Evolutionary conservation across 1,140 invertebrate species (phyloP).

Genomic region (Idris sp.): DNA sequence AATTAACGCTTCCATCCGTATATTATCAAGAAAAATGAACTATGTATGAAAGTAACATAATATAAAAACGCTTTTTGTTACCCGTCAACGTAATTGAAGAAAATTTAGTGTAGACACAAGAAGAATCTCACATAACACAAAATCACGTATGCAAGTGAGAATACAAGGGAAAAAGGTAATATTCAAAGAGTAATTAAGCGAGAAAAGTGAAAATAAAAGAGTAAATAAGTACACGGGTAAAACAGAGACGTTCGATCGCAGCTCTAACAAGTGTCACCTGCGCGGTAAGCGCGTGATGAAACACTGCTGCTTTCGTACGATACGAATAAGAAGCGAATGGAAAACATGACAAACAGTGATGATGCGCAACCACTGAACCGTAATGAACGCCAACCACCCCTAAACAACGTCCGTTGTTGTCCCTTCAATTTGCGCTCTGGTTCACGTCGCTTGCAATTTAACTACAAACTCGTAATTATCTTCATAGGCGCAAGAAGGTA

Average conservation of each 20-base stretch:
- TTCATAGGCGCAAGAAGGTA: slow-evolving; percentile 12
- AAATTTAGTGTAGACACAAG: no score
- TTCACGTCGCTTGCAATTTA: slow-evolving; percentile 37
- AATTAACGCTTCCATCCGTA: no score
- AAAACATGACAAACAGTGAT: slow-evolving; percentile 34
- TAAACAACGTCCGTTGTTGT: slow-evolving; percentile 27
- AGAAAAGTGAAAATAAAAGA: no score
- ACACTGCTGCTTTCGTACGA: slow-evolving; percentile 25
- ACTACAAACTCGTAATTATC: slow-evolving; percentile 22
- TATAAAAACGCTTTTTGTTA: no score
- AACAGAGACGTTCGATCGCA: slow-evolving; percentile 8
- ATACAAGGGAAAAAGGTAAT: no score
- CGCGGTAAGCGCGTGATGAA: slow-evolving; percentile 45
- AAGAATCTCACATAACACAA: no score
- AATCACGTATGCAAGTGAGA: no score
- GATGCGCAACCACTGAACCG: slow-evolving; percentile 48
- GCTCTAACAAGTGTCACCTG: slow-evolving; percentile 47
- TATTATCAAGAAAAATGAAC: no score
- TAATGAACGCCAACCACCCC: slow-evolving; percentile 35
- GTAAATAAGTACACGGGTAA: no score
- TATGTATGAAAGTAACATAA: no score
- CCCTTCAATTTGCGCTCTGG: slow-evolving; percentile 45
- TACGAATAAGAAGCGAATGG: slow-evolving; percentile 23
- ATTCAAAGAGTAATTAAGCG: no score
- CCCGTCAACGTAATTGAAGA: no score